A percentile compares a stretch with the other conserved stretches of the same genome.
These are phyloP conservation scores for Pipistrellus nathusii DNA, from an alignment of 2,797 vertebrate genomes.

Conservation along the genomic window DNA sequence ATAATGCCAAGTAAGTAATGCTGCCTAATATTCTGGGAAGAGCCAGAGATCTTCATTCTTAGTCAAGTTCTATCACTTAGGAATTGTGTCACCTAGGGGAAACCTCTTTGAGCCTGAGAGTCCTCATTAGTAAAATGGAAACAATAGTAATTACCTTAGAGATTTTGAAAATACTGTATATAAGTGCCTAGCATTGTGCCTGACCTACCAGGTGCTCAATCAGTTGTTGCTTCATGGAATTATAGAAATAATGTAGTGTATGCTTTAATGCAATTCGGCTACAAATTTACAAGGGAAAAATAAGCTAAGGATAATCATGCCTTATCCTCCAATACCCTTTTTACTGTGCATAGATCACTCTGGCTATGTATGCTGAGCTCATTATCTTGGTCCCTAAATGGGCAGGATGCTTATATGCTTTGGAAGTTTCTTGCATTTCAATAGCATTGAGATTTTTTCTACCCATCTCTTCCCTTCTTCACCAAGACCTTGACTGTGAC, in stretches of 20 bases:
- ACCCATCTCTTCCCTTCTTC: background rate
- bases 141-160: background rate
- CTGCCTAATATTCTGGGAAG: background rate
- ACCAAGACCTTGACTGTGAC: background rate
- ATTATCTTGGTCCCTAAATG: conserved; percentile 20
- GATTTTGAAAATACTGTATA: background rate
- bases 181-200: background rate
- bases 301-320: background rate
- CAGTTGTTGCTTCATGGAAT: background rate
- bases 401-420: background rate
- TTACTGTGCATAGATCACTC: background rate
- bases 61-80: background rate
- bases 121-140: conserved; percentile 10
- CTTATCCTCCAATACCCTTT: background rate
- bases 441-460: conserved; percentile 1
- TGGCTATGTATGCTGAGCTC: background rate
- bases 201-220: background rate
- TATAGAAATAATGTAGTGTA: background rate
- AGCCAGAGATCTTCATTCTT: background rate
- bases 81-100: background rate
- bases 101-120: background rate
- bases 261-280: background rate
- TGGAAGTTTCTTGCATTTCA: conserved; percentile 21
- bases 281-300: background rate
- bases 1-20: conserved; percentile 95